These are phyloP conservation scores for Drosophila prolongata DNA, from an alignment of 2,888 invertebrate genomes.

Conservation along the genomic window DNA sequence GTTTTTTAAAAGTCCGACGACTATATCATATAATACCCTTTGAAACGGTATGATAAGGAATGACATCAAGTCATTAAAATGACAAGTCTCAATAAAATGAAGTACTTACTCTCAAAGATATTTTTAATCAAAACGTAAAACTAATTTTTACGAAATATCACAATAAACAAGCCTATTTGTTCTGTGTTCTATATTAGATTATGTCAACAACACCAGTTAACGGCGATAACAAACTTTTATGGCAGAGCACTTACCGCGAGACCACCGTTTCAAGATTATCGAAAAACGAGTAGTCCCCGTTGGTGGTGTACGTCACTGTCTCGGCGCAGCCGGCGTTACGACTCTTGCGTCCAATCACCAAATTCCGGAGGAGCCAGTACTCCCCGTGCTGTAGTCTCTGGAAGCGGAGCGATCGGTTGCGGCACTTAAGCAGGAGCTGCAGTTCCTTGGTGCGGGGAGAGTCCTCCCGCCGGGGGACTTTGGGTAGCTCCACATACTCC, in stretches of 20 bases:
- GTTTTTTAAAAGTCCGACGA: too few relatives aligned
- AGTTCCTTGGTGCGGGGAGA: slow-evolving; percentile 50
- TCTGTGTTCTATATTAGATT: too few relatives aligned
- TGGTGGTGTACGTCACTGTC: slow-evolving; percentile 88
- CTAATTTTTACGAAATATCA: too few relatives aligned
- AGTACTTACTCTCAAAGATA: too few relatives aligned
- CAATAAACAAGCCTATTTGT: too few relatives aligned
- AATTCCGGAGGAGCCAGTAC: slow-evolving; percentile 87
- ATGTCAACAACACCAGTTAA: too few relatives aligned
- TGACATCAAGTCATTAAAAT: too few relatives aligned
- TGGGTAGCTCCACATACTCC: background rate
- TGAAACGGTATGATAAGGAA: too few relatives aligned
- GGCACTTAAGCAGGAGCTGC: slow-evolving; percentile 67
- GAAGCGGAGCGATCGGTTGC: slow-evolving; percentile 56
- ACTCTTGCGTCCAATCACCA: slow-evolving; percentile 85
- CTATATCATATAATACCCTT: too few relatives aligned
- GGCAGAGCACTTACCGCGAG: slow-evolving; percentile 75
- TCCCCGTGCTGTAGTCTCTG: slow-evolving; percentile 74
- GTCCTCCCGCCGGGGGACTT: background rate
- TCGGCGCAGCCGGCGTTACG: slow-evolving; percentile 86
- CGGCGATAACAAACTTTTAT: background rate
- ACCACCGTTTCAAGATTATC: slow-evolving; percentile 87
- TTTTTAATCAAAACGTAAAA: too few relatives aligned
- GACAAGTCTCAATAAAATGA: too few relatives aligned
- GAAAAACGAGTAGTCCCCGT: slow-evolving; percentile 88